Conservation (phyloP, 2,888 invertebrate genomes). For the Scrobipalpa costella region DNA sequence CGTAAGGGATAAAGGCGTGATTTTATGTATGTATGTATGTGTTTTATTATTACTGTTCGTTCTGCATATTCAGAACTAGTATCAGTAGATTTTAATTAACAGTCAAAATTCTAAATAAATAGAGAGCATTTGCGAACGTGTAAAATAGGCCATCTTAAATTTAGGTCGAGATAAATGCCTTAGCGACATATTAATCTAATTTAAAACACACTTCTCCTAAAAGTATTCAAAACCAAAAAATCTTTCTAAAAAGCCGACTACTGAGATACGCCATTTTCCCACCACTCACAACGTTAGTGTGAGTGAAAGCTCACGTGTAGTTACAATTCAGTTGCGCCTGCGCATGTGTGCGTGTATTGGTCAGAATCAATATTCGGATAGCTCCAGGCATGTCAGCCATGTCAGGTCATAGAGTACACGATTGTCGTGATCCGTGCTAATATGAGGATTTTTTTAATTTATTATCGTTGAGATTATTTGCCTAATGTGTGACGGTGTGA, state of each 20-base stretch:
- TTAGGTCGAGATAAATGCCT: no score
- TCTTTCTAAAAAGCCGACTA: not conserved
- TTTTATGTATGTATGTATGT: no score
- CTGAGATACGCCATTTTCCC: slow-evolving; percentile 10
- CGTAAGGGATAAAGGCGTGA: no score
- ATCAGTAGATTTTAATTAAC: no score
- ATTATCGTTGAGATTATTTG: not conserved
- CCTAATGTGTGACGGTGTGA: not conserved
- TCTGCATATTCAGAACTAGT: no score
- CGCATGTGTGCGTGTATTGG: slow-evolving; percentile 21
- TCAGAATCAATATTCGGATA: slow-evolving; percentile 44
- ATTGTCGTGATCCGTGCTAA: slow-evolving; percentile 40
- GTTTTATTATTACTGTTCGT: no score
- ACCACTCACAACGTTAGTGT: slow-evolving; percentile 12
- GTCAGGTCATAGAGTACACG: slow-evolving; percentile 46
- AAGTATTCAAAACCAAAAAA: not conserved
- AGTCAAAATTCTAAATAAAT: no score
- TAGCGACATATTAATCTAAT: not conserved
- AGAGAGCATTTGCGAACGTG: no score
- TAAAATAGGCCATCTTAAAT: no score
- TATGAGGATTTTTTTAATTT: slow-evolving; percentile 14
- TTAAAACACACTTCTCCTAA: not conserved
- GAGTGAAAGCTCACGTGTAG: slow-evolving; percentile 21
- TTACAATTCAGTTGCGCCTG: slow-evolving; percentile 10
- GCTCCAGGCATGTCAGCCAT: slow-evolving; percentile 41